A percentile compares a stretch with the other conserved stretches of the same genome.
Conservation (phyloP, 2,113 vertebrate genomes). For the Pavo muticus region DNA sequence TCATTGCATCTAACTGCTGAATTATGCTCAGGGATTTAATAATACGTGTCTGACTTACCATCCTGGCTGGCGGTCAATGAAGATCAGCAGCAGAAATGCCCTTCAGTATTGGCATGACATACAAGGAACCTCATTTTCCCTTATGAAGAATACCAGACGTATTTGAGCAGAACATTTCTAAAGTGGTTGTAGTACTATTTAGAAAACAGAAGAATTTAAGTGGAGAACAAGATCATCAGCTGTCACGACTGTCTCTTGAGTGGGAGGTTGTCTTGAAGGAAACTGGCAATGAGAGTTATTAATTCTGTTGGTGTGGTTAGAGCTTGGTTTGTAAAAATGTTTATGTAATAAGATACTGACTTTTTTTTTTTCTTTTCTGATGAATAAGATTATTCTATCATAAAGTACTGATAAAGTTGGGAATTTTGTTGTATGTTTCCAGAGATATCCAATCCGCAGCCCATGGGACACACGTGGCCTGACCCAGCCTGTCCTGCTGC, state of each 20-base stretch:
- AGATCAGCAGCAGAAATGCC: neutral
- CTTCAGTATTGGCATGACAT: neutral
- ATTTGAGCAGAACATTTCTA: neutral
- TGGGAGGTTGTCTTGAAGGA: neutral
- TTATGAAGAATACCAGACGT: neutral
- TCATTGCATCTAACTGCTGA: neutral
- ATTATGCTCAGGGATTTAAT: neutral
- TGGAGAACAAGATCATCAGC: neutral
- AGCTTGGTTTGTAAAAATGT: neutral
- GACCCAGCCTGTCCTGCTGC: no score
- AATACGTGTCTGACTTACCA: neutral
- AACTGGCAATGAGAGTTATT: neutral
- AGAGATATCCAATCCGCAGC: no score
- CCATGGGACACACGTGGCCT: no score
- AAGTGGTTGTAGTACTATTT: neutral
- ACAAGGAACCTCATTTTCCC: neutral
- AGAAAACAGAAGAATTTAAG: neutral
- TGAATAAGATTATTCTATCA: neutral
- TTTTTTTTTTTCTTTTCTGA: neutral
- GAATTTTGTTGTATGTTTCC: neutral
- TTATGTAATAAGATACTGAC: neutral
- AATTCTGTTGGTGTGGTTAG: neutral
- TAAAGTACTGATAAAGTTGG: neutral
- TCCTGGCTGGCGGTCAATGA: neutral
- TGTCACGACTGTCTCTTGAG: neutral